These are phyloP conservation scores for Archips xylosteana DNA, from an alignment of 2,888 invertebrate genomes.

Conservation along the genomic window DNA sequence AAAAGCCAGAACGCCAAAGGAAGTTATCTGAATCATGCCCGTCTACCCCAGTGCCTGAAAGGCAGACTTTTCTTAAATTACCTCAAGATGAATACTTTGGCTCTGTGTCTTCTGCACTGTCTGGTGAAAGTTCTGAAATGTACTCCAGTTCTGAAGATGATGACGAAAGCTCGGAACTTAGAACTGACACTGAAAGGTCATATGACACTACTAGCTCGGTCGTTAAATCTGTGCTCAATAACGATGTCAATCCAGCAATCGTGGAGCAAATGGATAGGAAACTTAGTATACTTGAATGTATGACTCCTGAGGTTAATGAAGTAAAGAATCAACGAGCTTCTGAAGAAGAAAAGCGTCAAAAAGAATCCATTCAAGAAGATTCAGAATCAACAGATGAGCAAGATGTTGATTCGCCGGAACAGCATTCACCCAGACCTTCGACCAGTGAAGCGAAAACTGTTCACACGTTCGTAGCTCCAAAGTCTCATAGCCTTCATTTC, in stretches of 20 bases:
- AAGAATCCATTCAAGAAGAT: slow-evolving; percentile 8
- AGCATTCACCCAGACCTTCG: slow-evolving; percentile 18
- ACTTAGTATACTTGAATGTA: slow-evolving; percentile 57
- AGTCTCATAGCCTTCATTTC: slow-evolving; percentile 62
- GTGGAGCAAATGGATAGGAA: slow-evolving; percentile 73
- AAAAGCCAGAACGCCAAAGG: slow-evolving; percentile 52
- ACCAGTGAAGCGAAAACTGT: slow-evolving; percentile 45
- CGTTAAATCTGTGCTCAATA: slow-evolving; percentile 81
- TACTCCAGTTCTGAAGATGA: slow-evolving; percentile 78
- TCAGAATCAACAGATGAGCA: slow-evolving; percentile 10
- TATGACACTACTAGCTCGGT: slow-evolving; percentile 86
- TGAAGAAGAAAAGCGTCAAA: slow-evolving; percentile 2
- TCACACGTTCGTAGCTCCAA: slow-evolving; percentile 64
- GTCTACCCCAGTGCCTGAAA: slow-evolving; percentile 68
- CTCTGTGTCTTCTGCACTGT: slow-evolving; percentile 75
- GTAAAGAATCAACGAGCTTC: slow-evolving; percentile 8
- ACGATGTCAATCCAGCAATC: slow-evolving; percentile 63
- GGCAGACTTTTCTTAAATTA: slow-evolving; percentile 71
- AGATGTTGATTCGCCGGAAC: slow-evolving; percentile 30
- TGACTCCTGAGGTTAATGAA: slow-evolving; percentile 47
- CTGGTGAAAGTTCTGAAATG: slow-evolving; percentile 77
- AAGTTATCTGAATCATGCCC: slow-evolving; percentile 80
- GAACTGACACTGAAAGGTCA: slow-evolving; percentile 71
- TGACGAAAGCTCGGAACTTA: slow-evolving; percentile 79
- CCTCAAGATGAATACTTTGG: slow-evolving; percentile 74